Base-by-base conservation (phyloP, 2,888 invertebrate genomes). In the Odontocerum albicorne region DNA sequence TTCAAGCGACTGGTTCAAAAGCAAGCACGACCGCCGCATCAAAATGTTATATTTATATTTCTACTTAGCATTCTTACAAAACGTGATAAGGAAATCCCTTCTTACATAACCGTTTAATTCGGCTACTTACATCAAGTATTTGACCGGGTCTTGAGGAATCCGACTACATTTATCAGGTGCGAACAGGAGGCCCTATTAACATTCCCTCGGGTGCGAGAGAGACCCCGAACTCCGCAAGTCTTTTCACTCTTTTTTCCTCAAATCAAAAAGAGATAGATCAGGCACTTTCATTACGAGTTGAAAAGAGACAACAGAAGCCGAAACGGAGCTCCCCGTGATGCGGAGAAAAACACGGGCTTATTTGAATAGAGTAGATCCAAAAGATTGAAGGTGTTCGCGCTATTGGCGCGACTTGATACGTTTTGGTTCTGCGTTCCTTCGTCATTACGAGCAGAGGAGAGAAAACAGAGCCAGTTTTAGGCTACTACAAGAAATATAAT, bases 281-380 rank as follows among this genome's bases (percentile, higher is more conserved):
- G 12, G 20, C 12, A 15, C 16, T 19, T 20, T 16, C 19, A 21
- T 12, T 38, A 19, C 38, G 19, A 19, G 55, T 13, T 21, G 31
- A 55, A 59, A 49, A 40, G 33, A 49, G 61, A 59, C 44, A 49
- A 22, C 36, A 39, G 51, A 56, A 40, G 42, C 57, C 57, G 59
- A 59, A 59, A 59, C 57, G 56, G 56, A 56, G 57, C 55, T 58
- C 58, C 59, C 45, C 54, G 49, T 57, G 59, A 57, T 59, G 59
- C 50, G 40, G 39, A 46, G 57, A 61, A 59, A 61, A 61, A 59
- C 61, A 54, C 40, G 50, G 56, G 56, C 58, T 59, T 59, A 61
- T 61, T 59, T 59, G 61, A 59, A 60, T 60, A 57, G 49, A 38
- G 52, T 45, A 39, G 44, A 17, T 53, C 33, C 32, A 32, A 47